Base-by-base conservation (phyloP, 1,140 invertebrate genomes). In the Solen grandis region DNA sequence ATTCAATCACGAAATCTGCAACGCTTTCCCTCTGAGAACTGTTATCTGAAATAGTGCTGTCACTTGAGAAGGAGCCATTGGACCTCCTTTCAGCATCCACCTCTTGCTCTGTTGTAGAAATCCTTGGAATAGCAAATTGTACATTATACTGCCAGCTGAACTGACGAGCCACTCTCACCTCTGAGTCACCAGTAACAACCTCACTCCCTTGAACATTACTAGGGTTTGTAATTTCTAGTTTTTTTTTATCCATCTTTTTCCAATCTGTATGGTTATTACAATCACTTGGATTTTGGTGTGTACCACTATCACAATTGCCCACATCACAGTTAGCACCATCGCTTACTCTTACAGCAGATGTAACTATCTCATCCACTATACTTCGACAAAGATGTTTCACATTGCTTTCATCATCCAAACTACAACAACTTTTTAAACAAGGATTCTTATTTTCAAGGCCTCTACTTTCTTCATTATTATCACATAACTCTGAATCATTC, bases 121-220 rank as follows among this genome's bases (percentile, higher is more conserved):
- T 78, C 29, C 77, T 60, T 22, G 85, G 85, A 59, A 86, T 79
- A 31, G 84, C 83, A 80, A 86, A 81, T 59, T 86, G 81, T 41
- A 86, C 73, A 46, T 86, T 84, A 72, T 86, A 86, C 52, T 84
- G 85, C 83, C 83, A 84, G 50, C 85, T 86, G 68, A 52, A 62
- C 50, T 85, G 77, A 22, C 68, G 75, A 33, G 65, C 31, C 55
- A 59, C 55, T 10, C 8, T 22, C 10, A 8, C 55, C 27, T 59
- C 55, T 10, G 22, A 10, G 10, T 10, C 8, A 5, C 19, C 19
- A 22, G 10, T 22, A 8, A 8, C 55, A 8, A 59, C 19, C 19
- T 10, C 19, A 59, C 25, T 22, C 55, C 27, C 55, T n/a, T n/a
- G n/a, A n/a, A n/a, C n/a, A n/a, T n/a, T n/a, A n/a, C n/a, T n/a